These are phyloP conservation scores for Aix galericulata DNA, from an alignment of 2,113 vertebrate species.

Conservation along the genomic window DNA sequence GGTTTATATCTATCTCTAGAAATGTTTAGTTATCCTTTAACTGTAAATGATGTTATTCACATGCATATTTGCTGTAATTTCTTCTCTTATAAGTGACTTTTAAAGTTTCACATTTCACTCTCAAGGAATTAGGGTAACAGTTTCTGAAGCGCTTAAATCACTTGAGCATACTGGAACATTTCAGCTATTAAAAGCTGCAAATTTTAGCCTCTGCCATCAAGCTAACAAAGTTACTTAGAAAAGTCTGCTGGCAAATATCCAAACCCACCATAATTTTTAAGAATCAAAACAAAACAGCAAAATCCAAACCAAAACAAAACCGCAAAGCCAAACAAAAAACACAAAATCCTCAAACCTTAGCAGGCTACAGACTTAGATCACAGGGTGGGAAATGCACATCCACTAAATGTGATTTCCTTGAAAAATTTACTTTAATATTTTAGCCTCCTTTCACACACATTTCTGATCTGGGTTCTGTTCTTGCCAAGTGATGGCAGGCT, in stretches of 20 bases:
- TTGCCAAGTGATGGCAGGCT: not conserved
- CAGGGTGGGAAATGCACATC: not conserved
- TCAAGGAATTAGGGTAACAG: slow-evolving; percentile 1
- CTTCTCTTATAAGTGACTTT: not conserved
- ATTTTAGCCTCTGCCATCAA: not conserved
- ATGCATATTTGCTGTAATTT: not conserved
- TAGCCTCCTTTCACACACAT: not conserved
- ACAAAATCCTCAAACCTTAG: not conserved
- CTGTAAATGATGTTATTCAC: not conserved
- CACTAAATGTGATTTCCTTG: not conserved
- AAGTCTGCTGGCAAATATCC: not conserved
- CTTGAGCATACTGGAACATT: not conserved
- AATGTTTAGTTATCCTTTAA: slow-evolving; percentile 31
- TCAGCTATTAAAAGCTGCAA: not conserved
- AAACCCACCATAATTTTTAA: not conserved
- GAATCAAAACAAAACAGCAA: not conserved
- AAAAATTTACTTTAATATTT: not conserved
- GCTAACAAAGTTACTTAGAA: not conserved
- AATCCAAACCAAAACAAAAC: not conserved
- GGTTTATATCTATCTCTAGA: slow-evolving; percentile 3
- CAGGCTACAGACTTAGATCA: not conserved
- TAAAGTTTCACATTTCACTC: not conserved
- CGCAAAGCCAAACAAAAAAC: not conserved
- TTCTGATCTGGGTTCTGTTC: not conserved
- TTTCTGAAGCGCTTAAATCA: not conserved